A percentile compares a stretch with the other conserved stretches of the same genome.
phyloP scores from a whole-genome alignment of 1,140 invertebrate genomes.

The Formica exsecta region DNA sequence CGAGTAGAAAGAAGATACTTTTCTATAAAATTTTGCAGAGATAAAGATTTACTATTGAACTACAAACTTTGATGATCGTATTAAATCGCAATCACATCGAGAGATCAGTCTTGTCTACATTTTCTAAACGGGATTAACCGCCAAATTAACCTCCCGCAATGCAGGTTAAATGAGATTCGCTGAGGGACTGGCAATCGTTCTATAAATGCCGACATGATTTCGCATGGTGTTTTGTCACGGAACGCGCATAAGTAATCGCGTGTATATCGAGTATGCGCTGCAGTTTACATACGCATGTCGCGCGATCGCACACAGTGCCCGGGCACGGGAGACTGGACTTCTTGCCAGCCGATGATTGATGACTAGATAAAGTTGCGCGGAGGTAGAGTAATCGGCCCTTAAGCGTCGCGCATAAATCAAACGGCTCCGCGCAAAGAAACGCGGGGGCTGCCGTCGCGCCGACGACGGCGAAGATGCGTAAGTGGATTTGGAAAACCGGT shows the following conservation, averaged over 20 bases:
- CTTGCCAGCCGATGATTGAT: conserved; percentile 68
- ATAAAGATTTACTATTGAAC: not conserved
- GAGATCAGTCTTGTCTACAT: not conserved
- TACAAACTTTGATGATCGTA: not conserved
- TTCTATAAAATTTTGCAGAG: not conserved
- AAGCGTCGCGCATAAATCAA: conserved; percentile 75
- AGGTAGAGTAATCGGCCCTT: conserved; percentile 73
- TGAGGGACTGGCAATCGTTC: conserved; percentile 1
- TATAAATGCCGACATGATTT: conserved; percentile 38
- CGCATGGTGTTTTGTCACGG: conserved; percentile 30
- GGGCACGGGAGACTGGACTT: conserved; percentile 6
- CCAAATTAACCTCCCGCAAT: conserved; percentile 27
- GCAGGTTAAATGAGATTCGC: conserved; percentile 7
- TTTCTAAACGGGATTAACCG: conserved; percentile 10
- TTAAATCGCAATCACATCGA: not conserved
- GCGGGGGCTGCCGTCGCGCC: conserved; percentile 55
- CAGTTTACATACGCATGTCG: not conserved
- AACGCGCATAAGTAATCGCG: not conserved
- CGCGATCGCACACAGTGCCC: conserved; percentile 31
- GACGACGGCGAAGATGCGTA: conserved; percentile 69
- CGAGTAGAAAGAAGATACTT: not conserved
- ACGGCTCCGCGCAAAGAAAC: conserved; percentile 68
- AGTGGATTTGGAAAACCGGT: conserved; percentile 77
- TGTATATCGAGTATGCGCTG: not conserved
- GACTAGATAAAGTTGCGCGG: conserved; percentile 70